Conservation (phyloP, 2,797 vertebrate species). For the Gastrophryne carolinensis region DNA sequence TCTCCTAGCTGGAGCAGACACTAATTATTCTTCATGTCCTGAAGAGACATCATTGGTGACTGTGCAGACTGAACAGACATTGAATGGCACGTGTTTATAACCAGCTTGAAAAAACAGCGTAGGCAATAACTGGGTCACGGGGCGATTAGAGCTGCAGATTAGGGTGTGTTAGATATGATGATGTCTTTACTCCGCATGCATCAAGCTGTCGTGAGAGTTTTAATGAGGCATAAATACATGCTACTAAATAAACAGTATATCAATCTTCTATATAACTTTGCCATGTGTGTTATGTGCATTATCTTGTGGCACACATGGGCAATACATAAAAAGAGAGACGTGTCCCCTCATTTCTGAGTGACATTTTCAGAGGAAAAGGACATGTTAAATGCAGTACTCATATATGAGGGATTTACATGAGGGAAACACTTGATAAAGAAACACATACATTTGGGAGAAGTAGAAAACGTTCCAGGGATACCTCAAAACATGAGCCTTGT, state of each 20-base stretch:
- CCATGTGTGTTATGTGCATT: too few species aligned
- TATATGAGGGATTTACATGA: too few species aligned
- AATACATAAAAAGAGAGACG: too few species aligned
- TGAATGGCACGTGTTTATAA: constrained; percentile 24
- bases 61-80: background rate
- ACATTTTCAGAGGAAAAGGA: too few species aligned
- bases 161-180: constrained; percentile 29
- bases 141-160: constrained; percentile 42
- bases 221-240: background rate
- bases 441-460: too few species aligned
- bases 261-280: too few species aligned
- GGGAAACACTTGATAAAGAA: too few species aligned
- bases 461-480: too few species aligned
- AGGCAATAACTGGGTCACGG: constrained; percentile 47
- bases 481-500: too few species aligned
- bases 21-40: background rate
- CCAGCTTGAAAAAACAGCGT: background rate
- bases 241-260: background rate
- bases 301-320: too few species aligned
- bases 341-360: too few species aligned
- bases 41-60: background rate
- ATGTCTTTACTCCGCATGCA: constrained; percentile 2
- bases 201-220: background rate
- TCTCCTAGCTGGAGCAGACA: background rate
- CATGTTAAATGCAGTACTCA: too few species aligned